Percentiles rank a stretch among this genome's conserved stretches.
Conservation (phyloP, 37 sponge, comb jelly and placozoan genomes). For the Hexactinellida sp. region DNA sequence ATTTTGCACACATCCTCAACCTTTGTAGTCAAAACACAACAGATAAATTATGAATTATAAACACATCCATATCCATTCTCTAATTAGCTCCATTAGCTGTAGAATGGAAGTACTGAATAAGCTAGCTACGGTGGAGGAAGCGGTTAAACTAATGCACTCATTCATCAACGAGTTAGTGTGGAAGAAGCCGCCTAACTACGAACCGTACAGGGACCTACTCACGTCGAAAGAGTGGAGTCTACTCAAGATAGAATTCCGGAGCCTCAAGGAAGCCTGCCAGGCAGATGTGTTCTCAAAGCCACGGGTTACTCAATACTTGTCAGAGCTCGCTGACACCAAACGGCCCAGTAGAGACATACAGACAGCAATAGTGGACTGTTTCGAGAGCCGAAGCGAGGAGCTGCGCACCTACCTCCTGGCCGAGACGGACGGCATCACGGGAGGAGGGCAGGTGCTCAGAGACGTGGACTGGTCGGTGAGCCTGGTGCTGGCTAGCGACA, state of each 20-base stretch:
- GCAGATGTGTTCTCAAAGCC: background rate
- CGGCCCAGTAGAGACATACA: background rate
- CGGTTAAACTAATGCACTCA: background rate
- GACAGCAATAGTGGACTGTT: background rate
- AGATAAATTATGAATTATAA: too few relatives aligned
- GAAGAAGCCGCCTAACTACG: background rate
- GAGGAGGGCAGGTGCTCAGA: background rate
- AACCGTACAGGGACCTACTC: background rate
- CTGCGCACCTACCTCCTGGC: background rate
- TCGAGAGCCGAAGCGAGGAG: background rate
- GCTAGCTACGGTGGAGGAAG: background rate
- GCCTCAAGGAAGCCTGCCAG: background rate
- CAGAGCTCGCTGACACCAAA: background rate
- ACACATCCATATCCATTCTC: too few relatives aligned
- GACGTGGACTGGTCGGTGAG: background rate
- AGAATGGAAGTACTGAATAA: background rate
- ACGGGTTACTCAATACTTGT: background rate
- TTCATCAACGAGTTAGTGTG: slow-evolving; percentile 6
- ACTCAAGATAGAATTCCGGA: background rate
- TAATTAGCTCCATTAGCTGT: background rate
- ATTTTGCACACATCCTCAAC: too few relatives aligned
- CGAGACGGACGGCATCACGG: background rate
- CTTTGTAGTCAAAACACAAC: too few relatives aligned
- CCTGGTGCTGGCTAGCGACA: background rate
- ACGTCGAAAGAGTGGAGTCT: background rate